Evolutionary conservation across 2,113 vertebrate species (phyloP), one percentile per base, ranked within the genome.

Genomic region (Patagioenas fasciata): DNA sequence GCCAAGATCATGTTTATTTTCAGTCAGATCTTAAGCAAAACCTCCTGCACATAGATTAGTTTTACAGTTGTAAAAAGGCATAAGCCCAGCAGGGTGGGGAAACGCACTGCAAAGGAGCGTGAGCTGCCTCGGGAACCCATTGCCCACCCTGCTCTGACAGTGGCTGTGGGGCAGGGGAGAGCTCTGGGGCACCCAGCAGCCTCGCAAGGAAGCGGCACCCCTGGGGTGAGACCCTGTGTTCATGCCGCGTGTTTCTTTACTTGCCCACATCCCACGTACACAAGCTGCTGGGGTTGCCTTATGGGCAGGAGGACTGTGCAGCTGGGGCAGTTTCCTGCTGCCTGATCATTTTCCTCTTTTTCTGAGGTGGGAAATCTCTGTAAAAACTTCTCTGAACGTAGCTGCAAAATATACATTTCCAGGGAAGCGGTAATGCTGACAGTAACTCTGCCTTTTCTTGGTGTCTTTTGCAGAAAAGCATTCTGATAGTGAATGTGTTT

Each of bases 71-170:
- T 11, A 57, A 31, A 47, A 51, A 42, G 36, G 16, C n/a, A 11
- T 20, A 54, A 34, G 7, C 24, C 18, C 38, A 23, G 6, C 38
- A 69, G 66, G 64, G 34, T 7, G 1, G 0, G 0, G 31, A 17
- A 26, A 38, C 3, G 2, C 0, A 0, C 20, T 31, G 73, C 0
- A 0, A 5, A 15, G 77, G 47, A 74, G 32, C 2, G 1, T 21
- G 65, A 71, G 3, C 18, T 14, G 4, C 2, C 29, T 38, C 11
- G 4, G 38, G 9, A 56, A 5, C 14, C 17, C 26, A 1, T 8
- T 11, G 73, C 34, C 51, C 53, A 4, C 61, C 19, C 26, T 8
- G 56, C 60, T 28, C 18, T 28, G 10, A 8, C 12, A 38, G 17
- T 0, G 44, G 42, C 56, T 15, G 19, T 2, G 60, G 9, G 18